These are phyloP conservation scores for Nineta flava DNA, from an alignment of 2,888 invertebrate genomes.

Conservation along the genomic window DNA sequence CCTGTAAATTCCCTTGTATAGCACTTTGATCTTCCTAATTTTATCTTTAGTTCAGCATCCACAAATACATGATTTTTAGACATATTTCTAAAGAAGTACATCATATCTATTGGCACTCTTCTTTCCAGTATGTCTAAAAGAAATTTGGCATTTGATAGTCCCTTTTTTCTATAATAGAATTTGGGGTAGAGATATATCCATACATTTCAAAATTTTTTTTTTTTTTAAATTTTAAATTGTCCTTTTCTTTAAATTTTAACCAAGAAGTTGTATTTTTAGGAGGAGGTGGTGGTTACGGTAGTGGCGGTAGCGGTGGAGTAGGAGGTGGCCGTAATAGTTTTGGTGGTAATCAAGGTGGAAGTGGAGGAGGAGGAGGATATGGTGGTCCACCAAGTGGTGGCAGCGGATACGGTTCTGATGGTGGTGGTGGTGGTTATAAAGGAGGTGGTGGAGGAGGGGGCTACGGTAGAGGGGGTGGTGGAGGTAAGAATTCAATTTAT, in stretches of 20 bases:
- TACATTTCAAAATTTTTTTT: too few relatives aligned
- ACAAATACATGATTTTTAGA: too few relatives aligned
- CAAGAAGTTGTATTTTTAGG: too few relatives aligned
- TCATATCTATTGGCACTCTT: not conserved
- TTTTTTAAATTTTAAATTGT: too few relatives aligned
- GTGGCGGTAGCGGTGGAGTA: constrained; percentile 14
- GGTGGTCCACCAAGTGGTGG: constrained; percentile 15
- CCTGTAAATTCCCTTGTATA: too few relatives aligned
- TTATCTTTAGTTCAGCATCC: too few relatives aligned
- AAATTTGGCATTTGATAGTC: constrained; percentile 24
- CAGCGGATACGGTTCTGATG: constrained; percentile 8
- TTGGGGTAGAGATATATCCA: constrained; percentile 20
- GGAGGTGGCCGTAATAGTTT: constrained; percentile 15
- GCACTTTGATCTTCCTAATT: too few relatives aligned
- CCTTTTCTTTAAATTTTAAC: too few relatives aligned
- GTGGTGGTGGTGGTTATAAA: constrained; percentile 11
- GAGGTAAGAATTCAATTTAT: constrained; percentile 16
- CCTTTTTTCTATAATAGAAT: constrained; percentile 21
- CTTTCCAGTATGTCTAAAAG: constrained; percentile 26
- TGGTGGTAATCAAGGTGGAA: constrained; percentile 13
- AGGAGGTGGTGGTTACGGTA: constrained; percentile 11
- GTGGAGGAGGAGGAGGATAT: constrained; percentile 17
- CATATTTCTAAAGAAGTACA: not conserved
- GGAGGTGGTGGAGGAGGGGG: constrained; percentile 13
- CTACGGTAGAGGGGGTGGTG: not conserved